These are phyloP conservation scores for Drymodes brunneopygia DNA, from an alignment of 2,113 vertebrate genomes.

Conservation along the genomic window DNA sequence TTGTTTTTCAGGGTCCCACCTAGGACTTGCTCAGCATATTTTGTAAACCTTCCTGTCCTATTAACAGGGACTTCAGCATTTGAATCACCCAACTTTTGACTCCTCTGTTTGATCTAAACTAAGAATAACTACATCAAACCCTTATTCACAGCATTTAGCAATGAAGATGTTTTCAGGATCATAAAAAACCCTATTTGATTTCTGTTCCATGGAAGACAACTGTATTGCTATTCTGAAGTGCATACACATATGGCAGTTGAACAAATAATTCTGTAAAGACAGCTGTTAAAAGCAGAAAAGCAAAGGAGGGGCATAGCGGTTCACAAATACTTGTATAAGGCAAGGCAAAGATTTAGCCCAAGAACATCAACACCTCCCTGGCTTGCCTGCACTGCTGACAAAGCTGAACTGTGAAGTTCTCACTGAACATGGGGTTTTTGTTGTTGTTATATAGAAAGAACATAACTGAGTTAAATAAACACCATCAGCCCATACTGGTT, in stretches of 20 bases:
- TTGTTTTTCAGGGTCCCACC: not conserved
- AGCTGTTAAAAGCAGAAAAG: not conserved
- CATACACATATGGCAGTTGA: rapidly evolving
- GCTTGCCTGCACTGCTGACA: not conserved
- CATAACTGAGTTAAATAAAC: not conserved
- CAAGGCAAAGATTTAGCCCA: not conserved
- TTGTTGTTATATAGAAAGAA: not conserved
- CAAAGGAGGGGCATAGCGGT: not conserved
- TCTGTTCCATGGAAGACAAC: not conserved
- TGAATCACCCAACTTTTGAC: not conserved
- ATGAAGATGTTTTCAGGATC: not conserved
- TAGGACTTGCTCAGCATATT: not conserved
- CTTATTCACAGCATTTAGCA: not conserved
- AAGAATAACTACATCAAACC: not conserved
- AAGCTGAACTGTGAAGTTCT: not conserved
- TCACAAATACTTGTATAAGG: not conserved
- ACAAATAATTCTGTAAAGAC: not conserved
- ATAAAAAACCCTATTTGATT: not conserved
- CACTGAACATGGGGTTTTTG: rapidly evolving
- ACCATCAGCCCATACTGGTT: not conserved
- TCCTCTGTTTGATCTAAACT: not conserved
- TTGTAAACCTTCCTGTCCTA: not conserved
- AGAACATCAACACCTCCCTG: not conserved
- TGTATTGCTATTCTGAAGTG: not conserved
- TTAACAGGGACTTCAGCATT: not conserved